A percentile compares a stretch with the other conserved stretches of the same genome.
These are phyloP conservation scores for Misgurnus anguillicaudatus DNA, from an alignment of 2,113 vertebrate species.

Conservation along the genomic window DNA sequence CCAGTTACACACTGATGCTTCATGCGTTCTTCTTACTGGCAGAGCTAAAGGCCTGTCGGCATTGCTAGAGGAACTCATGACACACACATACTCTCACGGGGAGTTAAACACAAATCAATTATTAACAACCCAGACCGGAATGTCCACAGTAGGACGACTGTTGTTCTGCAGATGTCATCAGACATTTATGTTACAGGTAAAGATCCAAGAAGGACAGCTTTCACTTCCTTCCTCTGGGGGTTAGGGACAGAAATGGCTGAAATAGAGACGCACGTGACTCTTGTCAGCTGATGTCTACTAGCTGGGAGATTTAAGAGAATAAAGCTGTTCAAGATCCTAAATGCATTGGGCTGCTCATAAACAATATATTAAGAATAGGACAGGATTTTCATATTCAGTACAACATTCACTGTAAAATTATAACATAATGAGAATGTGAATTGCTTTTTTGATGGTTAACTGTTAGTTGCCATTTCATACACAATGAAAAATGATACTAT, in stretches of 20 bases:
- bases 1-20: conserved; percentile 20
- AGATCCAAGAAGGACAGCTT: background rate
- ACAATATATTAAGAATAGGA: background rate
- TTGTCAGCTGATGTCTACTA: conserved; percentile 13
- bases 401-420: background rate
- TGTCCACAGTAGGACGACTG: conserved; percentile 19
- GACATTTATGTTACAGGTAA: conserved; percentile 33
- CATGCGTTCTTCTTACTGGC: conserved; percentile 6
- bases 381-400: background rate
- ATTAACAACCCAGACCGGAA: conserved; percentile 27
- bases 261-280: background rate
- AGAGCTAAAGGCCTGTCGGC: background rate
- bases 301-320: background rate
- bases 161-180: conserved; percentile 42
- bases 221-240: conserved; percentile 23
- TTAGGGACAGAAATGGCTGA: conserved; percentile 12
- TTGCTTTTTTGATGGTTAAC: no score
- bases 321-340: background rate
- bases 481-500: no score
- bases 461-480: no score
- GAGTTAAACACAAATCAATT: conserved; percentile 33
- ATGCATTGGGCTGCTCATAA: background rate
- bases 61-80: conserved; percentile 13
- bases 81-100: conserved; percentile 13
- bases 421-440: no score